Conservation (phyloP, 2,888 invertebrate genomes). For the Monochamus alternatus region DNA sequence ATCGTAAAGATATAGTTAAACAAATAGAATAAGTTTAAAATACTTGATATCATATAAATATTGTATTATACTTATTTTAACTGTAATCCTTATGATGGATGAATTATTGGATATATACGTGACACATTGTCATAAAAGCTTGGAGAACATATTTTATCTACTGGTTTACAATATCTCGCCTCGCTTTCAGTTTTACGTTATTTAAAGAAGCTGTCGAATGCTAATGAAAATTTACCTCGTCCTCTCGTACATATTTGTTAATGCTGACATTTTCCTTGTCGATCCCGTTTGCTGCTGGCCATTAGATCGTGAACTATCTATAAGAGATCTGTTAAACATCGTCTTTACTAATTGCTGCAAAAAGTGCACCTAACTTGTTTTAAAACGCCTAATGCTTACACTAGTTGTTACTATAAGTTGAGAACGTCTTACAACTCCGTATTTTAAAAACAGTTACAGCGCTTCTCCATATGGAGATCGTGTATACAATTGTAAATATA, state of each 20-base stretch:
- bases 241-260: slow-evolving; percentile 15
- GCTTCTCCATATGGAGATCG: neutral
- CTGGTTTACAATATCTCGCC: no score
- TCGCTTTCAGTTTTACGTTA: neutral
- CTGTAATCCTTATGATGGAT: no score
- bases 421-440: slow-evolving; percentile 26
- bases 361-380: slow-evolving; percentile 45
- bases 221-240: slow-evolving; percentile 16
- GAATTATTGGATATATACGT: no score
- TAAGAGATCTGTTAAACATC: slow-evolving; percentile 46
- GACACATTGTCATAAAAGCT: no score
- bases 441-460: slow-evolving; percentile 20
- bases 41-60: no score
- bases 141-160: no score
- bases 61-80: no score
- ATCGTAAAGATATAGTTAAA: no score
- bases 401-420: slow-evolving; percentile 25
- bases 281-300: slow-evolving; percentile 27
- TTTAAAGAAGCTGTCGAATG: slow-evolving; percentile 9
- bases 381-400: slow-evolving; percentile 37
- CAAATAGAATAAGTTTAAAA: no score
- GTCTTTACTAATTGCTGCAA: slow-evolving; percentile 46
- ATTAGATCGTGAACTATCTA: slow-evolving; percentile 40
- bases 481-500: neutral
- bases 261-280: slow-evolving; percentile 35